Evolutionary conservation across 2,797 vertebrate genomes (phyloP).

Genomic region (Remorina albescens): DNA sequence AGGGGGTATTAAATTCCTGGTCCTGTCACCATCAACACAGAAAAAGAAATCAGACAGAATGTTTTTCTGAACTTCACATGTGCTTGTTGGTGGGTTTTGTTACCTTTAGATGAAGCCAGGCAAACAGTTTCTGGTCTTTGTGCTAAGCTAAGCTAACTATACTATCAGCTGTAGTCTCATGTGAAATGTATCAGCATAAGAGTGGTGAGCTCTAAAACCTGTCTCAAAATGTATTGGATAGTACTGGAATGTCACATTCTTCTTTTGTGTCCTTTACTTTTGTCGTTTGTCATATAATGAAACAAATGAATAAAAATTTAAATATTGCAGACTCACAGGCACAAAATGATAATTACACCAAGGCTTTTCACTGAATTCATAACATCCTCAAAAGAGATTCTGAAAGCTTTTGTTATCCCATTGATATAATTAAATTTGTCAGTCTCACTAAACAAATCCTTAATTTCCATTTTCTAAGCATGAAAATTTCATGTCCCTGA

Average conservation of each 20-base stretch:
- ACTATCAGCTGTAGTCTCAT: too few relatives aligned
- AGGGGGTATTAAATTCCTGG: neutral
- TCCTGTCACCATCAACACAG: neutral
- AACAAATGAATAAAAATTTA: neutral
- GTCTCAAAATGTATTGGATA: neutral
- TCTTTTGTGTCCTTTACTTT: neutral
- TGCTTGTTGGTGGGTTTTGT: neutral
- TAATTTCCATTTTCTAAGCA: slow-evolving; percentile 62
- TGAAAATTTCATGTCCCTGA: slow-evolving; percentile 49
- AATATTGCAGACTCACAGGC: slow-evolving; percentile 3
- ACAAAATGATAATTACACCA: slow-evolving; percentile 9
- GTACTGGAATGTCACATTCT: neutral
- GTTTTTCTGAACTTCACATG: neutral
- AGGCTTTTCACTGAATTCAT: slow-evolving; percentile 5
- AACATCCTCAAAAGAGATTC: slow-evolving; percentile 16
- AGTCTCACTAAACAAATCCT: slow-evolving; percentile 50
- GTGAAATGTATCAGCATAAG: too few relatives aligned
- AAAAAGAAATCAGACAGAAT: neutral
- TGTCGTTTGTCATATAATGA: too few relatives aligned
- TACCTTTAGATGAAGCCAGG: too few relatives aligned
- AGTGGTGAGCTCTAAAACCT: too few relatives aligned
- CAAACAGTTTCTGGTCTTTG: neutral
- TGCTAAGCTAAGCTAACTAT: neutral
- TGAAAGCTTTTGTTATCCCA: slow-evolving; percentile 31
- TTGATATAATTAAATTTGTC: slow-evolving; percentile 51